Evolutionary conservation across 2,888 invertebrate species (phyloP).

Genomic region (Oithona nana): DNA sequence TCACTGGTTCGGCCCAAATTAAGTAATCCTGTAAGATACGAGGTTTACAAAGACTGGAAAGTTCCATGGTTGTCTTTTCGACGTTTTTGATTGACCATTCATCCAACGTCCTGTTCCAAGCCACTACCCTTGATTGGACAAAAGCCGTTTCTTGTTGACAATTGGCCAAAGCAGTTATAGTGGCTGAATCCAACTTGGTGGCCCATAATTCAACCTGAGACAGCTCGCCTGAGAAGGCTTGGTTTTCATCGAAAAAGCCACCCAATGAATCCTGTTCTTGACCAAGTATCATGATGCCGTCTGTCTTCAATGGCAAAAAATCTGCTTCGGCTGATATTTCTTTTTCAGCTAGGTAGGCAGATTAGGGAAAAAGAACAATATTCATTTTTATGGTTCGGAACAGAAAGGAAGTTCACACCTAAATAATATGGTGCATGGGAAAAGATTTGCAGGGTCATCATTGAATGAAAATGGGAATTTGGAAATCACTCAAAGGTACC

Average conservation of each 20-base stretch:
- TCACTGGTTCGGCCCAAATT: not conserved
- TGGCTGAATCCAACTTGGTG: not conserved
- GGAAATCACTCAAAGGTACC: no score
- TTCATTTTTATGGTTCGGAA: no score
- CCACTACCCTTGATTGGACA: not conserved
- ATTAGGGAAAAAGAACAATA: no score
- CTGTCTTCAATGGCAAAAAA: not conserved
- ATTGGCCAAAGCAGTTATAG: not conserved
- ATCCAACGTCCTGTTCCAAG: not conserved
- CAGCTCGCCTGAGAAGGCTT: not conserved
- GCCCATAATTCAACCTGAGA: not conserved
- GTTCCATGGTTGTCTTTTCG: not conserved
- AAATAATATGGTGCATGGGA: no score
- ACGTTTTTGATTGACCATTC: not conserved
- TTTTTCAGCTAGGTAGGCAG: no score
- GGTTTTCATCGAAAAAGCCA: not conserved
- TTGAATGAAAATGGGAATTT: no score
- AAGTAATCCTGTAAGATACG: not conserved
- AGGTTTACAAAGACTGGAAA: not conserved
- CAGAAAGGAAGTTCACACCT: no score
- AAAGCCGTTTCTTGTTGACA: not conserved
- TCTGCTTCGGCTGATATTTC: no score
- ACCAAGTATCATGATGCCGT: not conserved
- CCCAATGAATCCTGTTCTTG: conserved; percentile 4
- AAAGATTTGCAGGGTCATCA: no score